Percentiles rank a stretch among this genome's conserved stretches.
Conservation (phyloP, 2,113 vertebrate genomes). For the Otus sunia region DNA sequence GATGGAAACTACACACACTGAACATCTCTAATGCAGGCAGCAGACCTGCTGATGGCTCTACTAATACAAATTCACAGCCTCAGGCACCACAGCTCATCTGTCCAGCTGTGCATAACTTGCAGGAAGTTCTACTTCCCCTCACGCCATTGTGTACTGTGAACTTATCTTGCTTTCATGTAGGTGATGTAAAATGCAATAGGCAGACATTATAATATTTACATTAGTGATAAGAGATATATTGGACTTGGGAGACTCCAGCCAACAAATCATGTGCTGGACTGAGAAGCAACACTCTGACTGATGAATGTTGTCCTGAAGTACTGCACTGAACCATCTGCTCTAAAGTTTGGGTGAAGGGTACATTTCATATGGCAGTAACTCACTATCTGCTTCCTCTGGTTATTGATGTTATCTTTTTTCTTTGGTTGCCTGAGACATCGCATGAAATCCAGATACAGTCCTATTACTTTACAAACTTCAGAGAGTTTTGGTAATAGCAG, state of each 20-base stretch:
- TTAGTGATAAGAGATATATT: background rate
- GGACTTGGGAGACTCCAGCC: background rate
- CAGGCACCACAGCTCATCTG: background rate
- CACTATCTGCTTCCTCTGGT: background rate
- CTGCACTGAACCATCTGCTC: background rate
- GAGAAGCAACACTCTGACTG: background rate
- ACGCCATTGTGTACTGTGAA: background rate
- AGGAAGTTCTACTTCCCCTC: constrained; percentile 27
- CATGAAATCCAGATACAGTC: background rate
- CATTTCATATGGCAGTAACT: background rate
- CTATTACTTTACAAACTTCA: background rate
- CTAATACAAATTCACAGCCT: constrained; percentile 58
- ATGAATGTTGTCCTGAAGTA: background rate
- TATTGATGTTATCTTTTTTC: background rate
- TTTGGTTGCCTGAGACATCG: background rate
- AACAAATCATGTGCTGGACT: background rate
- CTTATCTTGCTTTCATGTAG: constrained; percentile 16
- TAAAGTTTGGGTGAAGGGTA: background rate
- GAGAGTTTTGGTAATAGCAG: background rate
- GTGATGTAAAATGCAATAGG: background rate
- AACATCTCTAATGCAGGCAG: constrained; percentile 16
- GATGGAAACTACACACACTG: background rate
- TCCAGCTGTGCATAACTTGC: constrained; percentile 56
- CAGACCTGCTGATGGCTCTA: constrained; percentile 32
- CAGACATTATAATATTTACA: background rate